These are phyloP conservation scores for Prosapia bicincta DNA, from an alignment of 2,888 invertebrate species.

Conservation along the genomic window DNA sequence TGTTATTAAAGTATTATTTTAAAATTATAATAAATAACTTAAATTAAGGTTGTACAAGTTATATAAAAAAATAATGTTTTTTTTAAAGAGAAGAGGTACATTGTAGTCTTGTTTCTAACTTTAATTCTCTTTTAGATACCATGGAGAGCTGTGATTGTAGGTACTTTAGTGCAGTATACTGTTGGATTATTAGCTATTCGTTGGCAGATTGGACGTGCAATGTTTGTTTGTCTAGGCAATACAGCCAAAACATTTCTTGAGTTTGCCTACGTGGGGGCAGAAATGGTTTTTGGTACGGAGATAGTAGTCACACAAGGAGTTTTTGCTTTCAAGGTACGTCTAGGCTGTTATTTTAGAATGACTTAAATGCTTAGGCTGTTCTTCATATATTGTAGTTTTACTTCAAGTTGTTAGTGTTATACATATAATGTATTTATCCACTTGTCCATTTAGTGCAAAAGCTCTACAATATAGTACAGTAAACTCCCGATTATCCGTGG, in stretches of 20 bases:
- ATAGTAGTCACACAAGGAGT: slow-evolving; percentile 57
- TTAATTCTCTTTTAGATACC: slow-evolving; percentile 52
- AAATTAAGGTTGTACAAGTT: too few species aligned
- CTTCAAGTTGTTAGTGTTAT: too few species aligned
- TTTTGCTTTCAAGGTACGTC: slow-evolving; percentile 89
- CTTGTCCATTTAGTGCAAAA: too few species aligned
- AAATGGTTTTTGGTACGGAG: slow-evolving; percentile 76
- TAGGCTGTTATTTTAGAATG: too few species aligned
- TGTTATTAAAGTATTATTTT: too few species aligned
- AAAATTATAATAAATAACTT: too few species aligned
- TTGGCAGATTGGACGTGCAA: slow-evolving; percentile 71
- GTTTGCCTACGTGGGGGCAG: slow-evolving; percentile 75
- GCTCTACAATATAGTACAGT: too few species aligned
- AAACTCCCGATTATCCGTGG: too few species aligned
- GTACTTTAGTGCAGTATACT: slow-evolving; percentile 76
- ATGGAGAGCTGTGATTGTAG: slow-evolving; percentile 79
- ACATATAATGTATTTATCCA: too few species aligned
- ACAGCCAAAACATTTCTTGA: slow-evolving; percentile 72
- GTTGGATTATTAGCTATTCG: slow-evolving; percentile 83
- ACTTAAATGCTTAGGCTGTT: too few species aligned
- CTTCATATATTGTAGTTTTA: too few species aligned
- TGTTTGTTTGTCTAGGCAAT: slow-evolving; percentile 65
- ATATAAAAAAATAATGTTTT: too few species aligned
- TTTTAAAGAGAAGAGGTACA: slow-evolving; percentile 5
- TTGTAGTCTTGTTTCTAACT: slow-evolving; percentile 5